Base-by-base conservation (phyloP, 92 coral and sea anemone species). In the Micromussa lordhowensis region DNA sequence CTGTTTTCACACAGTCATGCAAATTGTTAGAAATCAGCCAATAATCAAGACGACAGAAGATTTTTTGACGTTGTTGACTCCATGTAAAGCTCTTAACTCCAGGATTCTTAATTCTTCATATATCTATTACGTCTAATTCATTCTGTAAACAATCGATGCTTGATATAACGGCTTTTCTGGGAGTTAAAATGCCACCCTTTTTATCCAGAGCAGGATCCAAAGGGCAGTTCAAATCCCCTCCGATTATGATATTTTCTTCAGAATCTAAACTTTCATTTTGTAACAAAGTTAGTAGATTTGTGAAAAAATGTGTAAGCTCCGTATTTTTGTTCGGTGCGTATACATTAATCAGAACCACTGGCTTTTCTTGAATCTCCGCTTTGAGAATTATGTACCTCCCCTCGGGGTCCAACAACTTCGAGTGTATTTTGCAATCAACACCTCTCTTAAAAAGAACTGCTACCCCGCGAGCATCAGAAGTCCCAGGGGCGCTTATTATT, bases 161-260 rank as follows among this genome's bases (percentile, higher is more conserved):
- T 48, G 61, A 22, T 16, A 30, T 31, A 49, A 78, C 82, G 24
- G 68, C 22, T 78, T 48, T 78, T 24, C 63, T 31, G 10, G 64
- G 36, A 13, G 38, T 49, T 3, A 22, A 48, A 5, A 53, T 22
- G 29, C 82, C 82, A 40, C 22, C 82, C 82, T 78, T 78, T 30
- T 78, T 49, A 78, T 49, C 82, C 1, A 78, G 21, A 7, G 24
- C 66, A 10, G 64, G 32, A 51, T 78, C 51, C 26, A 78, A 24
- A 15, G 82, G 82, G 64, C 82, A 78, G 26, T 78, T 78, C 49
- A 53, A 78, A 78, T 78, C 82, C 12, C 68, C 82, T 55, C 82
- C 82, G 17, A 78, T 53, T 14, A 78, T 48, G 28, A 78, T 38
- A 48, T 53, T 78, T 48, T 78, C 68, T 78, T 78, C 82, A 31